Percentiles rank a stretch among this genome's conserved stretches.
phyloP scores from a whole-genome alignment of 2,113 vertebrate genomes.

The Clarias magur region DNA sequence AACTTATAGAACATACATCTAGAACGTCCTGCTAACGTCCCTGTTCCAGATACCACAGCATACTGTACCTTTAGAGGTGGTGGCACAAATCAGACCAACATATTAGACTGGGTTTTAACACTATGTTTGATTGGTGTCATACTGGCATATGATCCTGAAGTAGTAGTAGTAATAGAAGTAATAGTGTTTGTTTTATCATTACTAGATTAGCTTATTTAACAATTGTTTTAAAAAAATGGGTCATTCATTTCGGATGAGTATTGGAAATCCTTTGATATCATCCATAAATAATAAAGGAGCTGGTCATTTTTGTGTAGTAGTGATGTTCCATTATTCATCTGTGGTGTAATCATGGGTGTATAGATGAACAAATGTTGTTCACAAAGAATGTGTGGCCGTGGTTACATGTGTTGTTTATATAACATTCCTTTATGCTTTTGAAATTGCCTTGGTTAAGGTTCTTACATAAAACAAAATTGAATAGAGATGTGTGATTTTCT shows the following conservation, averaged over 20 bases:
- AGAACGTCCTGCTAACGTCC: too few relatives aligned
- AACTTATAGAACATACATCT: too few relatives aligned
- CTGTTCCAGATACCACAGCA: too few relatives aligned
- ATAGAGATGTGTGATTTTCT: neutral
- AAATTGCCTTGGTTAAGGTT: neutral
- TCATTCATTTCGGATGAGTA: neutral
- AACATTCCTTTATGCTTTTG: neutral
- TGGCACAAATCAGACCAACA: too few relatives aligned
- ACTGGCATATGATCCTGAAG: too few relatives aligned
- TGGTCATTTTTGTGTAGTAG: neutral
- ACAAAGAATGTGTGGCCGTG: neutral
- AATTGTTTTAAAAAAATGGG: neutral
- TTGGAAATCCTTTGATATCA: neutral
- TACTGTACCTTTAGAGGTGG: too few relatives aligned
- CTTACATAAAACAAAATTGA: neutral
- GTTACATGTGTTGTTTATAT: neutral
- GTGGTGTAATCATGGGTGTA: neutral
- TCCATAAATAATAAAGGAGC: neutral
- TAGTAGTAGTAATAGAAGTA: too few relatives aligned
- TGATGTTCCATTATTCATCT: neutral
- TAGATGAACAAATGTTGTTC: neutral
- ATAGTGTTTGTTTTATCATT: too few relatives aligned
- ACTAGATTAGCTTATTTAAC: neutral
- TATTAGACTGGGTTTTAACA: too few relatives aligned
- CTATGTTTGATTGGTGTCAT: too few relatives aligned